Percentiles rank a stretch among this genome's conserved stretches.
phyloP scores from a whole-genome alignment of 2,113 vertebrate genomes.

The Melanerpes aurifrons region DNA sequence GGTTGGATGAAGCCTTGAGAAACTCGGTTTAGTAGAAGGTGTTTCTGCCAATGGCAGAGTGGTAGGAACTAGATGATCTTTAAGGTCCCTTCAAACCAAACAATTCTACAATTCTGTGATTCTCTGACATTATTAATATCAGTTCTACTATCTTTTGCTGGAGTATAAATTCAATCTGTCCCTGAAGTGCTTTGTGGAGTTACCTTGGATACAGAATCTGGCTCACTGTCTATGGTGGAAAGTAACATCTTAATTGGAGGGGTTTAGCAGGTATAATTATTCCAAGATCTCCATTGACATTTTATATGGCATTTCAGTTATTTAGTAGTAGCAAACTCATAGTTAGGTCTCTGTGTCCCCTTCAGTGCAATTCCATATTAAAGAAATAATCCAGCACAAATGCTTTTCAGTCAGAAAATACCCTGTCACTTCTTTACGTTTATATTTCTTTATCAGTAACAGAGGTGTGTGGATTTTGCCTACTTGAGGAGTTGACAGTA shows the following conservation, averaged over 20 bases:
- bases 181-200: not conserved
- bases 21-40: too few species aligned
- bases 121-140: not conserved
- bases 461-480: not conserved
- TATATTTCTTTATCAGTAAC: not conserved
- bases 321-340: not conserved
- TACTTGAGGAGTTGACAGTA: not conserved
- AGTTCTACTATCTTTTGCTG: not conserved
- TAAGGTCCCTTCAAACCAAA: too few species aligned
- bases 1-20: too few species aligned
- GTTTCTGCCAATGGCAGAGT: too few species aligned
- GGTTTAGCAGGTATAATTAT: conserved; percentile 11
- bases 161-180: not conserved
- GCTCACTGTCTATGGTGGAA: not conserved
- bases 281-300: not conserved
- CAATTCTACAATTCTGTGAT: too few species aligned
- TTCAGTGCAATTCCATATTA: not conserved
- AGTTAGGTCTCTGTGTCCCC: not conserved
- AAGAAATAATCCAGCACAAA: not conserved
- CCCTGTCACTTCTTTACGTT: not conserved
- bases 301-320: not conserved
- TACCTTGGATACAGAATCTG: conserved; percentile 12
- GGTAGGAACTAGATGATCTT: too few species aligned
- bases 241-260: conserved; percentile 8
- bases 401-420: not conserved